Conservation (phyloP, 2,113 vertebrate genomes). For the Stercorarius parasiticus region DNA sequence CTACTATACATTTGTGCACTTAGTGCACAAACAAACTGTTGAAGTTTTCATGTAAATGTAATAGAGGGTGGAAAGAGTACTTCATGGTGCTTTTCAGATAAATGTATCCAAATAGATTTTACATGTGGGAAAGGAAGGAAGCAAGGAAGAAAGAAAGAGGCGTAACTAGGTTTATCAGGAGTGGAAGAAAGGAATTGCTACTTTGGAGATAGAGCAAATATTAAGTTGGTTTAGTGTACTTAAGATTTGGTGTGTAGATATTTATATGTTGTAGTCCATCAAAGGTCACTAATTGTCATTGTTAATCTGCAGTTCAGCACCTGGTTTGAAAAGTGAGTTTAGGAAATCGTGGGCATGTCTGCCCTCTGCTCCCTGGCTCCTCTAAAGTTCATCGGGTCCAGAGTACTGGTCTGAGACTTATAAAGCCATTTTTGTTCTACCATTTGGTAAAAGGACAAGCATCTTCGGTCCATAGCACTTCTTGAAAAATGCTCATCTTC, state of each 20-base stretch:
- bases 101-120: not conserved
- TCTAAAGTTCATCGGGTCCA: fast-evolving
- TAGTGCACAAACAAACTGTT: too few relatives aligned
- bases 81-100: not conserved
- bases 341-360: fast-evolving
- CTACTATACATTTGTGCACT: fast-evolving
- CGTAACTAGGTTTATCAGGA: not conserved
- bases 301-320: not conserved
- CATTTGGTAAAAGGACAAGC: not conserved
- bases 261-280: not conserved
- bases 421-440: not conserved
- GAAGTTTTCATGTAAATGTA: not conserved
- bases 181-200: not conserved
- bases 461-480: not conserved
- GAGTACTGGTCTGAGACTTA: not conserved
- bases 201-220: not conserved
- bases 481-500: not conserved
- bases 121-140: not conserved
- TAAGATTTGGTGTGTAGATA: not conserved
- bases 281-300: not conserved
- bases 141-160: not conserved
- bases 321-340: not conserved
- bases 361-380: not conserved
- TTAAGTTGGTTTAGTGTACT: not conserved
- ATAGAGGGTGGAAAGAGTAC: not conserved